Conservation (phyloP, 2,113 vertebrate species). For the Gadus chalcogrammus region DNA sequence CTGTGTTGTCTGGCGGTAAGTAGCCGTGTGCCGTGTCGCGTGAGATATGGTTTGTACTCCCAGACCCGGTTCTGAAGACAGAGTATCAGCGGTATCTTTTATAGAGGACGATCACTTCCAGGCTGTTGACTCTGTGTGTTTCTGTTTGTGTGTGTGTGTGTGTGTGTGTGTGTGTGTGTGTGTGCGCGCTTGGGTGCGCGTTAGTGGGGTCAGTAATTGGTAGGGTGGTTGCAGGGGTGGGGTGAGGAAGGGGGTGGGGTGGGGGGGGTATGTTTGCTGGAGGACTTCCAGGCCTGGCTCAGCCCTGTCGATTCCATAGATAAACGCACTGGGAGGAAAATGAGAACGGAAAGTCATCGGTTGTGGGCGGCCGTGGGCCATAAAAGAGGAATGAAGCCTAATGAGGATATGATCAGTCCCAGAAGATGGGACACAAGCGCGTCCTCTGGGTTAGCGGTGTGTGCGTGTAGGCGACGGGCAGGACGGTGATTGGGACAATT, state of each 20-base stretch:
- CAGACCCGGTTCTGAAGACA: not conserved
- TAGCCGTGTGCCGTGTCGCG: not conserved
- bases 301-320: slow-evolving; percentile 35
- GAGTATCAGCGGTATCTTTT: not conserved
- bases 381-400: slow-evolving; percentile 62
- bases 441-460: slow-evolving; percentile 10
- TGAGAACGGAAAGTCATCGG: slow-evolving; percentile 46
- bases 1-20: too few relatives aligned
- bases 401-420: slow-evolving; percentile 58
- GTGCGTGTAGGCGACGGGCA: not conserved
- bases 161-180: not conserved
- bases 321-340: slow-evolving; percentile 58
- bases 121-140: not conserved
- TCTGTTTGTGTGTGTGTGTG: not conserved
- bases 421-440: slow-evolving; percentile 57
- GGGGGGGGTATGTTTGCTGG: slow-evolving; percentile 20
- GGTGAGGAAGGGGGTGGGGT: not conserved
- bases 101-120: slow-evolving; percentile 2
- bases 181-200: not conserved
- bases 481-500: slow-evolving; percentile 27
- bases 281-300: slow-evolving; percentile 42
- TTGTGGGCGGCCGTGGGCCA: slow-evolving; percentile 30
- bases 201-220: slow-evolving; percentile 36
- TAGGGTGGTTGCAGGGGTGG: slow-evolving; percentile 25
- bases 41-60: not conserved